Evolutionary conservation across 2,113 vertebrate genomes (phyloP).

Genomic region (Symphodus melops): DNA sequence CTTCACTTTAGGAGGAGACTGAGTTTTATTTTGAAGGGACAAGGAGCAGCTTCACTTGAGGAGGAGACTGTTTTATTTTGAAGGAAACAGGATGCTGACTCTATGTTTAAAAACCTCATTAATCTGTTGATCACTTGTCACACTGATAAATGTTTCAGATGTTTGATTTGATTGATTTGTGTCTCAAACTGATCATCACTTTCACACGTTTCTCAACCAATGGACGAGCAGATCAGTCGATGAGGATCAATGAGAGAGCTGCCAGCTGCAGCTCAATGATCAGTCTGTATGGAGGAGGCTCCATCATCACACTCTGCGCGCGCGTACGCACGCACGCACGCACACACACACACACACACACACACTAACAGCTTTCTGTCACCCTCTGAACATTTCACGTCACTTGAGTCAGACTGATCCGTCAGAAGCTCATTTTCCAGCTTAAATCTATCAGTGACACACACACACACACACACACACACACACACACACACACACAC

Average conservation of each 20-base stretch:
- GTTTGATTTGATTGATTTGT: too few relatives aligned
- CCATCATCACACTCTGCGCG: slow-evolving; percentile 1
- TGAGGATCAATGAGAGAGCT: slow-evolving; percentile 3
- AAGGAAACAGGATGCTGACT: too few relatives aligned
- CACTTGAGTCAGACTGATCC: background rate
- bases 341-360: background rate
- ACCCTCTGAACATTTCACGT: slow-evolving; percentile 12
- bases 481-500: slow-evolving; percentile 9
- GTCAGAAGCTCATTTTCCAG: background rate
- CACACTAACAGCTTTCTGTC: slow-evolving; percentile 15
- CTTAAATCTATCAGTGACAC: background rate
- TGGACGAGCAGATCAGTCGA: background rate
- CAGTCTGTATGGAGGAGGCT: background rate
- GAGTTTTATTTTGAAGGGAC: too few relatives aligned
- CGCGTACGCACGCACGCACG: background rate
- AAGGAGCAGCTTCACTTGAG: too few relatives aligned
- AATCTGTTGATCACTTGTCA: too few relatives aligned
- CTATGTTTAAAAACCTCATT: too few relatives aligned
- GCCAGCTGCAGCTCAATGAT: slow-evolving; percentile 23
- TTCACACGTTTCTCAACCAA: too few relatives aligned
- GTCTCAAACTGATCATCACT: too few relatives aligned
- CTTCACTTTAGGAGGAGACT: too few relatives aligned
- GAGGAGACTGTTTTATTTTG: too few relatives aligned
- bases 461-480: slow-evolving; percentile 7
- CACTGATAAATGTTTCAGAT: too few relatives aligned